Conservation (phyloP, 1,140 invertebrate species). For the Diachasma alloeum region DNA sequence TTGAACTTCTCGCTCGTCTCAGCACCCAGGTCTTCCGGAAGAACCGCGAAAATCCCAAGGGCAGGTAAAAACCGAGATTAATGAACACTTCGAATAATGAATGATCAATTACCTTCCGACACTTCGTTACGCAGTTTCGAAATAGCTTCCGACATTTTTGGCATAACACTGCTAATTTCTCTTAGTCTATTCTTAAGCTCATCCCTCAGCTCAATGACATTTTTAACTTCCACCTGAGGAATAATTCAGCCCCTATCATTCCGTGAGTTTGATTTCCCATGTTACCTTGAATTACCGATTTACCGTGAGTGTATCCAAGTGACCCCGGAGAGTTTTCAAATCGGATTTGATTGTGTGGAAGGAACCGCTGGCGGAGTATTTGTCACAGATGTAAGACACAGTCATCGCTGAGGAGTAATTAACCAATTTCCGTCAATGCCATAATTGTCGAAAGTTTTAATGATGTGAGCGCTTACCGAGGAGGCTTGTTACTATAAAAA, state of each 20-base stretch:
- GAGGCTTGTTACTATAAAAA: conserved; percentile 51
- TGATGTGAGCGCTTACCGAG: conserved; percentile 42
- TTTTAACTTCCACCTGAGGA: conserved; percentile 52
- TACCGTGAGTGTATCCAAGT: conserved; percentile 54
- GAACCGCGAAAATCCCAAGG: background rate
- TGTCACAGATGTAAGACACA: conserved; percentile 55
- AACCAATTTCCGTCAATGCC: conserved; percentile 3
- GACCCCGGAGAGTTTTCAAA: conserved; percentile 44
- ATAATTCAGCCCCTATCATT: background rate
- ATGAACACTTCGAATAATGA: background rate
- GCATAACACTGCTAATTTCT: conserved; percentile 48
- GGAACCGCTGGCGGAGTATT: conserved; percentile 51
- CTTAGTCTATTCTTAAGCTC: conserved; percentile 51
- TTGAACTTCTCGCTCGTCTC: conserved; percentile 46
- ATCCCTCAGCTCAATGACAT: conserved; percentile 48
- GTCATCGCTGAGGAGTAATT: conserved; percentile 49
- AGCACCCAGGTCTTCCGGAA: conserved; percentile 40
- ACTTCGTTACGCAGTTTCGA: conserved; percentile 52
- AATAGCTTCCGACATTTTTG: conserved; percentile 57
- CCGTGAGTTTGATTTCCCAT: background rate
- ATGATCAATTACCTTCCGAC: conserved; percentile 47
- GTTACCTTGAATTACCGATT: conserved; percentile 13
- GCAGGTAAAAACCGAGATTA: background rate
- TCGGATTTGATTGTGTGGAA: conserved; percentile 53
- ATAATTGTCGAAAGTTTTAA: background rate